Conservation (phyloP, 1,140 invertebrate genomes). For the Drosophila kohkoa region DNA sequence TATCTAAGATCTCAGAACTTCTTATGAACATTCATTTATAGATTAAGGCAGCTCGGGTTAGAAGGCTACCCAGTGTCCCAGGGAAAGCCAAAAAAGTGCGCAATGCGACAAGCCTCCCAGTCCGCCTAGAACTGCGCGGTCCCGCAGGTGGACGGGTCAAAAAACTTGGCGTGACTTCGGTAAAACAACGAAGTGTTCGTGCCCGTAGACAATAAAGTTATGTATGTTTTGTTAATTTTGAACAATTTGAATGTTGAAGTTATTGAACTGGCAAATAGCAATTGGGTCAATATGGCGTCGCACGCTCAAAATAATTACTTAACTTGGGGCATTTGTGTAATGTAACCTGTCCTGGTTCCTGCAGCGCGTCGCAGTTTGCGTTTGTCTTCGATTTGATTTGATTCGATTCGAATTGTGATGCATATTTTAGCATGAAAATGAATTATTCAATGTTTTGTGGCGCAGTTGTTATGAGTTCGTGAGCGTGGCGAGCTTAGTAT, state of each 20-base stretch:
- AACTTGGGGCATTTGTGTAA: background rate
- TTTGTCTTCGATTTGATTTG: constrained; percentile 35
- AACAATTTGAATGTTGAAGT: background rate
- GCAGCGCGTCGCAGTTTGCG: constrained; percentile 49
- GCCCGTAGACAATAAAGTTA: constrained; percentile 1
- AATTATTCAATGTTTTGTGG: constrained; percentile 60
- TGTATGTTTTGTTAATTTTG: background rate
- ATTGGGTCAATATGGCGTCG: constrained; percentile 54
- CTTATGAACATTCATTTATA: background rate
- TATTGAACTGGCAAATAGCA: constrained; percentile 43
- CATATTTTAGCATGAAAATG: constrained; percentile 60
- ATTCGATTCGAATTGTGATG: constrained; percentile 33
- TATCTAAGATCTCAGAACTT: background rate
- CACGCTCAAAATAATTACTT: constrained; percentile 69
- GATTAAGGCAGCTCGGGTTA: background rate
- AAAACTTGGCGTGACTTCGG: background rate
- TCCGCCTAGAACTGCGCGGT: too few species aligned
- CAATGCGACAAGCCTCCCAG: background rate
- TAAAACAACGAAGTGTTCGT: background rate
- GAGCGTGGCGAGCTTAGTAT: constrained; percentile 23
- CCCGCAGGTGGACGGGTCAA: background rate
- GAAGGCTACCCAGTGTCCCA: too few species aligned
- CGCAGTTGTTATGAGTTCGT: constrained; percentile 56
- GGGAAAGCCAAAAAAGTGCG: too few species aligned
- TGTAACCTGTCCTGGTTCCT: constrained; percentile 48